Conservation (phyloP, 2,888 invertebrate species). For the Agrochola circellaris region DNA sequence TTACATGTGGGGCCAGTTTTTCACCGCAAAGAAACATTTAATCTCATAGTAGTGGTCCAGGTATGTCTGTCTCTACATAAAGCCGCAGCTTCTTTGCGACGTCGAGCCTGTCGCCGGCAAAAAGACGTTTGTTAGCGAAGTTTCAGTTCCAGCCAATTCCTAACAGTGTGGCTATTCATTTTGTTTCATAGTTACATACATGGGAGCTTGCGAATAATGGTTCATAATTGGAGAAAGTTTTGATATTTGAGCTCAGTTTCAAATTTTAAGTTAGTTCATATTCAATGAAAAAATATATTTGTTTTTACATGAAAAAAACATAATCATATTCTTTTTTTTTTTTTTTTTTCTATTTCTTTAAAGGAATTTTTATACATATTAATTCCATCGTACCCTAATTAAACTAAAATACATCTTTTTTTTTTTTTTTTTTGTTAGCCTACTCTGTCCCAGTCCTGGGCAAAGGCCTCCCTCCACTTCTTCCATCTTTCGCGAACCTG, state of each 20-base stretch:
- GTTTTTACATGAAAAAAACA: background rate
- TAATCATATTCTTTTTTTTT: too few species aligned
- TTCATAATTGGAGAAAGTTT: background rate
- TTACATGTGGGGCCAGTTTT: background rate
- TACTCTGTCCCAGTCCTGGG: too few species aligned
- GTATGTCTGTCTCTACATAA: slow-evolving; percentile 2
- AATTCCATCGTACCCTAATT: too few species aligned
- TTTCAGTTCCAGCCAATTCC: slow-evolving; percentile 55
- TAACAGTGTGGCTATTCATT: slow-evolving; percentile 20
- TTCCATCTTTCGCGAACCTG: too few species aligned
- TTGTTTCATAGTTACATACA: slow-evolving; percentile 6
- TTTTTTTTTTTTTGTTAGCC: too few species aligned
- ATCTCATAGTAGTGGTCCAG: slow-evolving; percentile 36
- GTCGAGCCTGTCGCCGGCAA: slow-evolving; percentile 44
- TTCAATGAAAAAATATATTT: background rate
- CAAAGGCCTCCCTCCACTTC: too few species aligned
- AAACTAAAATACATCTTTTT: too few species aligned
- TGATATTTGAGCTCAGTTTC: background rate
- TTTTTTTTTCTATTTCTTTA: too few species aligned
- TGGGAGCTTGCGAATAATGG: background rate
- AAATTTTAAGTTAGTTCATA: background rate
- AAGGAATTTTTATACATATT: too few species aligned
- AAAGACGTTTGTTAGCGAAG: slow-evolving; percentile 57
- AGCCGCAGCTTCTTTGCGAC: slow-evolving; percentile 33
- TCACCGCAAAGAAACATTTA: background rate